A percentile compares a stretch with the other conserved stretches of the same genome.
These are phyloP conservation scores for Solenodon paradoxus DNA, from an alignment of 2,113 vertebrate species.

Conservation along the genomic window DNA sequence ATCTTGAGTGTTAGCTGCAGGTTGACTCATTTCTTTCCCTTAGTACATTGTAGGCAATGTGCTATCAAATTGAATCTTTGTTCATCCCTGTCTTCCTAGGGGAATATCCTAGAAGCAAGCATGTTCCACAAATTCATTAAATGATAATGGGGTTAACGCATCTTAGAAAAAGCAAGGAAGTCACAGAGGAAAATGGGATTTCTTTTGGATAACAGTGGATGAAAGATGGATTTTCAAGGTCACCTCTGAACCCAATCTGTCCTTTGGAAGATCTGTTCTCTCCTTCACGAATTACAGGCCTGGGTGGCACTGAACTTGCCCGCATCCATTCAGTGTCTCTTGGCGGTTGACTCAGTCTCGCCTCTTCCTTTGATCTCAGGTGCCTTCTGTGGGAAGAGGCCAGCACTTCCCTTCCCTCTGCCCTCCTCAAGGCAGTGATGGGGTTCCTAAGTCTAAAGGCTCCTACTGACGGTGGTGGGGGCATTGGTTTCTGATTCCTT, in stretches of 20 bases:
- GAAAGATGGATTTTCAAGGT: not conserved
- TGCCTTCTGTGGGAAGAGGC: not conserved
- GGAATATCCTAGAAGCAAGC: not conserved
- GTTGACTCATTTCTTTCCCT: not conserved
- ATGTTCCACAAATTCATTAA: not conserved
- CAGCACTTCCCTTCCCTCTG: not conserved
- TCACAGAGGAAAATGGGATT: not conserved
- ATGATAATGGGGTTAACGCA: not conserved
- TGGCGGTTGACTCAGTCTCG: not conserved
- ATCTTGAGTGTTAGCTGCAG: not conserved
- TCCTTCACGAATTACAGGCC: not conserved
- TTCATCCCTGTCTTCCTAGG: not conserved
- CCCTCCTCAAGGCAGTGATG: not conserved
- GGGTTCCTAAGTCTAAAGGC: not conserved
- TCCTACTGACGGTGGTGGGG: not conserved
- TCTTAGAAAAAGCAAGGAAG: not conserved
- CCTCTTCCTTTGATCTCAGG: not conserved
- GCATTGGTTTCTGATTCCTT: not conserved
- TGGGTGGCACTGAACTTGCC: not conserved
- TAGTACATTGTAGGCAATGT: not conserved
- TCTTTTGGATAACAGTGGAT: not conserved
- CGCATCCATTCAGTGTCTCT: not conserved
- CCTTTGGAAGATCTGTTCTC: not conserved
- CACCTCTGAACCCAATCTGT: not conserved
- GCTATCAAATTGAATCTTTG: not conserved